Evolutionary conservation across 2,113 vertebrate genomes (phyloP).

Genomic region (Lota lota): DNA sequence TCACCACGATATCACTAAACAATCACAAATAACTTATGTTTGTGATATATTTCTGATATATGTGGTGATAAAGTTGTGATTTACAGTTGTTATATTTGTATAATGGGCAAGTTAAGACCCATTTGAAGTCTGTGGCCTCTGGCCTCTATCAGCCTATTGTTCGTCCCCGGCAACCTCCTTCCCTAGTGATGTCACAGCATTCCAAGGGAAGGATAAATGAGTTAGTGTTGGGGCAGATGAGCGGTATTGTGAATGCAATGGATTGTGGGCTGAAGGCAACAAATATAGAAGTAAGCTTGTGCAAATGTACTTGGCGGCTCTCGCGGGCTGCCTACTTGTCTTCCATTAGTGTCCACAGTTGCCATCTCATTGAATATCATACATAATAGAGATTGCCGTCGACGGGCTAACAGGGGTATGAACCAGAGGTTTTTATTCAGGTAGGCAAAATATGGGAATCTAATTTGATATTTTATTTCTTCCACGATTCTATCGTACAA

Average conservation of each 20-base stretch:
- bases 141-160: conserved; percentile 73
- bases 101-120: conserved; percentile 53
- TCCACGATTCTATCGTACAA: too few relatives aligned
- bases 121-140: conserved; percentile 63
- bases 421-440: neutral
- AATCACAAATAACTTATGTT: neutral
- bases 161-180: conserved; percentile 54
- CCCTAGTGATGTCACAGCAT: conserved; percentile 75
- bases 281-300: conserved; percentile 41
- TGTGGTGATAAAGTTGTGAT: conserved; percentile 28
- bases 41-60: neutral
- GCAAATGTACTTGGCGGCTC: conserved; percentile 27
- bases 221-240: conserved; percentile 71
- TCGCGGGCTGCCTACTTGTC: conserved; percentile 11
- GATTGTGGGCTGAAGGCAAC: conserved; percentile 56
- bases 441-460: neutral
- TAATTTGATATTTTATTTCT: too few relatives aligned
- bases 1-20: neutral
- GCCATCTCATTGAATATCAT: neutral
- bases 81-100: conserved; percentile 24
- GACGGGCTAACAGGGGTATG: neutral
- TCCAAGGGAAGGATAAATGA: conserved; percentile 71
- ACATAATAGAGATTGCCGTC: neutral
- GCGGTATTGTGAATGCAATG: conserved; percentile 54
- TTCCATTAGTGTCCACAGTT: neutral